These are phyloP conservation scores for Oncorhynchus nerka DNA, from an alignment of 2,113 vertebrate species.

Conservation along the genomic window DNA sequence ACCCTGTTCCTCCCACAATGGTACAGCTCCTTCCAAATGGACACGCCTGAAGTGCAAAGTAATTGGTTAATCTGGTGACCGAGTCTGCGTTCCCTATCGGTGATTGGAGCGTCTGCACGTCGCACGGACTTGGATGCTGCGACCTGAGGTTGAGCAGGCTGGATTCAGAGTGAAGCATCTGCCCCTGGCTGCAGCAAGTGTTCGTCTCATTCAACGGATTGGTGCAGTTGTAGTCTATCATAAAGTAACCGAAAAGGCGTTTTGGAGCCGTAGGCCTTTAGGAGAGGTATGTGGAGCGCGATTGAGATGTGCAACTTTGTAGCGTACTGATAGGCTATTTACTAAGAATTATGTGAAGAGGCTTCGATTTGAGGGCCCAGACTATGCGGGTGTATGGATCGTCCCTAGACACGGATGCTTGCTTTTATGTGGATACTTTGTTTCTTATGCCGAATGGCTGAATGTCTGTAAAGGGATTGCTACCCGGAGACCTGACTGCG, in stretches of 20 bases:
- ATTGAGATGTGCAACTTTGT: neutral
- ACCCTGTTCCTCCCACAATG: slow-evolving; percentile 45
- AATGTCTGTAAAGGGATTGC: slow-evolving; percentile 31
- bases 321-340: neutral
- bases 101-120: slow-evolving; percentile 62
- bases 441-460: slow-evolving; percentile 30
- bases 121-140: slow-evolving; percentile 57
- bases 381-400: neutral
- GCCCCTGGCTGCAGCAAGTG: slow-evolving; percentile 54
- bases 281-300: slow-evolving; percentile 53
- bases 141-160: slow-evolving; percentile 44
- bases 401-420: slow-evolving; percentile 8
- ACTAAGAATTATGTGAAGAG: neutral
- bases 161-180: slow-evolving; percentile 66
- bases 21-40: slow-evolving; percentile 53
- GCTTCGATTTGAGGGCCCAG: neutral
- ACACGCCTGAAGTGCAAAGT: slow-evolving; percentile 51
- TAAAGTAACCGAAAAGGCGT: slow-evolving; percentile 41
- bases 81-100: slow-evolving; percentile 28
- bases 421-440: slow-evolving; percentile 39
- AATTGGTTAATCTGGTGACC: slow-evolving; percentile 62
- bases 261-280: slow-evolving; percentile 38
- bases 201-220: slow-evolving; percentile 41
- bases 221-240: slow-evolving; percentile 43
- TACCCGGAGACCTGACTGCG: slow-evolving; percentile 11